Conservation (phyloP, 2,888 invertebrate genomes). For the Odontocolon sp. region DNA sequence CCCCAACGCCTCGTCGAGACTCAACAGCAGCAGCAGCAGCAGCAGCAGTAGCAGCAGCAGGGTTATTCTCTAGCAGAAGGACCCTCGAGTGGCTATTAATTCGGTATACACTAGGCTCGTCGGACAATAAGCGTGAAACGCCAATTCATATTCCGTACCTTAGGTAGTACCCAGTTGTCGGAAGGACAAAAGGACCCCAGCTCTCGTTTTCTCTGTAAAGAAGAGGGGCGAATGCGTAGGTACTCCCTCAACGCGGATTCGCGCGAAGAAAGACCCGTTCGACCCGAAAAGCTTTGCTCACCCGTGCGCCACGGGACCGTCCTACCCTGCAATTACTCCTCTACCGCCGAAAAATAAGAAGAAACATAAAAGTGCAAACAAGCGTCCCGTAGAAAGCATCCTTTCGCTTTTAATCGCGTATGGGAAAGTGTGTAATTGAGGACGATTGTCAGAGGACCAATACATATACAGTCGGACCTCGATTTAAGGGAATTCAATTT, state of each 20-base stretch:
- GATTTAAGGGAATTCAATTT: not conserved
- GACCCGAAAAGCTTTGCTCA: slow-evolving; percentile 39
- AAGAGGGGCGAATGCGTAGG: slow-evolving; percentile 49
- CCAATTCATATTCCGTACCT: slow-evolving; percentile 77
- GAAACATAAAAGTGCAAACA: not conserved
- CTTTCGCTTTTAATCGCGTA: slow-evolving; percentile 31
- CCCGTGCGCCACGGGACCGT: slow-evolving; percentile 26
- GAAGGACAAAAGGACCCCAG: slow-evolving; percentile 68
- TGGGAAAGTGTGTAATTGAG: slow-evolving; percentile 18
- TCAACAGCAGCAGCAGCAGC: slow-evolving; percentile 24
- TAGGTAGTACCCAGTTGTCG: slow-evolving; percentile 66
- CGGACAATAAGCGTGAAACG: slow-evolving; percentile 79
- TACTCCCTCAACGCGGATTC: slow-evolving; percentile 29
- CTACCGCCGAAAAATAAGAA: slow-evolving; percentile 26
- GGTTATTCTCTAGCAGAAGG: slow-evolving; percentile 64
- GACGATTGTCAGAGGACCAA: not conserved
- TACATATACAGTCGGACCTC: not conserved
- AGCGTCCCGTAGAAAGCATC: slow-evolving; percentile 6
- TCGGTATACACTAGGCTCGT: slow-evolving; percentile 75
- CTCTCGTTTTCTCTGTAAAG: slow-evolving; percentile 54
- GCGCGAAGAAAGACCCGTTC: slow-evolving; percentile 18
- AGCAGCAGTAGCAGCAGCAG: slow-evolving; percentile 32
- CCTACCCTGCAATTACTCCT: slow-evolving; percentile 45
- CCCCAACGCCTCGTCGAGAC: slow-evolving; percentile 49
- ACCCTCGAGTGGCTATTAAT: slow-evolving; percentile 78